These are phyloP conservation scores for Myiagra hebetior DNA, from an alignment of 2,113 vertebrate species.

Conservation along the genomic window DNA sequence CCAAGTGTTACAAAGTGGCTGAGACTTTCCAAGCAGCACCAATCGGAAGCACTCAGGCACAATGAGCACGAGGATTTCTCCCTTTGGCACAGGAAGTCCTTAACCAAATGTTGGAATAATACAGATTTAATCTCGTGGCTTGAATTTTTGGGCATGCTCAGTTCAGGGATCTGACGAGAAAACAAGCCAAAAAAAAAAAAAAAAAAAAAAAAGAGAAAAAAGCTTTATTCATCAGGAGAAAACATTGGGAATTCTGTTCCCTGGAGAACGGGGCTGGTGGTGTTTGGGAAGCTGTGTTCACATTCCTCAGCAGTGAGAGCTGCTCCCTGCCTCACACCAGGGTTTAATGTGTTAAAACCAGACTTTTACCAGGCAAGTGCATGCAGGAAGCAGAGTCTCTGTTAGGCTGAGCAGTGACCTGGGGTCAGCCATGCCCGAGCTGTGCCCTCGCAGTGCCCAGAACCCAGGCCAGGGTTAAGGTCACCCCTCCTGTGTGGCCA, in stretches of 20 bases:
- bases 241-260: neutral
- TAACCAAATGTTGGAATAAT: neutral
- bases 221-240: neutral
- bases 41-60: neutral
- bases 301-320: neutral
- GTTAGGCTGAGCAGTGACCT: neutral
- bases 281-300: neutral
- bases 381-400: neutral
- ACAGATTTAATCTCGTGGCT: neutral
- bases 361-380: neutral
- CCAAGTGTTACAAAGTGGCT: neutral
- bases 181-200: neutral
- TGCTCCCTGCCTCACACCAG: neutral
- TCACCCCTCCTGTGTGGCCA: neutral
- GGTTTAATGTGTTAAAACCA: neutral
- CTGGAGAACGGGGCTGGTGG: accelerated
- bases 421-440: neutral
- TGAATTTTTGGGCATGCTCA: neutral
- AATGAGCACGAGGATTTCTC: neutral
- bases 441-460: neutral
- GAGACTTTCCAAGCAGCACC: neutral
- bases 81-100: slow-evolving; percentile 3
- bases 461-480: neutral
- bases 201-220: neutral
- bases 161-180: neutral